Percentiles rank a stretch among this genome's conserved stretches.
Conservation (phyloP, 2,888 invertebrate species). For the Drosophila melanosoma region DNA sequence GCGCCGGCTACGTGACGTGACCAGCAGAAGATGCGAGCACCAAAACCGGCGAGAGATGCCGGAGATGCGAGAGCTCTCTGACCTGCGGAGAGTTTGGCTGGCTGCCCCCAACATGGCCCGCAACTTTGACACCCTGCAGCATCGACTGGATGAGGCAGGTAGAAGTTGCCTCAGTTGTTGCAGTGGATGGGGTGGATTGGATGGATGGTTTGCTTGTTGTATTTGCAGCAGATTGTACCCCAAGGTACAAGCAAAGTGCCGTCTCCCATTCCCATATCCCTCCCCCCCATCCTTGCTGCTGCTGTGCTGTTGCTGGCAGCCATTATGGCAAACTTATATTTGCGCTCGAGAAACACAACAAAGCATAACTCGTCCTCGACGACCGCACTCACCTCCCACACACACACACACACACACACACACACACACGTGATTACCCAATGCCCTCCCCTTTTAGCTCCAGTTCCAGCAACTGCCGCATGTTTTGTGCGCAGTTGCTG, state of each 20-base stretch:
- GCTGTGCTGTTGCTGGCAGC: constrained; percentile 68
- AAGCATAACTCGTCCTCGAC: constrained; percentile 48
- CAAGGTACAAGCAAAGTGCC: constrained; percentile 66
- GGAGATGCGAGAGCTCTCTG: constrained; percentile 38
- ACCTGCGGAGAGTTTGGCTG: constrained; percentile 51
- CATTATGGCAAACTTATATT: constrained; percentile 80
- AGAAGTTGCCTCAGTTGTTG: constrained; percentile 9
- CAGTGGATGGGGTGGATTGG: constrained; percentile 2
- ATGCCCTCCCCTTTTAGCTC: constrained; percentile 12
- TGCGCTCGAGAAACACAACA: constrained; percentile 71
- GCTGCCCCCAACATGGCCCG: constrained; percentile 48
- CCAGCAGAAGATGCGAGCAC: constrained; percentile 62
- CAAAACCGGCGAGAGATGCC: constrained; percentile 15
- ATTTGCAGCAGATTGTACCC: constrained; percentile 77
- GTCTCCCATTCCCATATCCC: constrained; percentile 15
- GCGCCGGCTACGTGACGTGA: constrained; percentile 67
- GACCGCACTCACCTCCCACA: background rate
- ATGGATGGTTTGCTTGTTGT: constrained; percentile 40
- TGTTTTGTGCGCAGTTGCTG: constrained; percentile 77
- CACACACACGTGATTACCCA: constrained; percentile 33
- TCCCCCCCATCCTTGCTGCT: constrained; percentile 12
- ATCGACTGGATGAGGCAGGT: constrained; percentile 5
- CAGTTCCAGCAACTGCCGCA: constrained; percentile 36
- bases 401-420: background rate
- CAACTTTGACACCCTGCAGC: constrained; percentile 71